Percentiles rank a stretch among this genome's conserved stretches.
phyloP scores from a whole-genome alignment of 2,888 invertebrate species.

The Philopedon plagiatum region DNA sequence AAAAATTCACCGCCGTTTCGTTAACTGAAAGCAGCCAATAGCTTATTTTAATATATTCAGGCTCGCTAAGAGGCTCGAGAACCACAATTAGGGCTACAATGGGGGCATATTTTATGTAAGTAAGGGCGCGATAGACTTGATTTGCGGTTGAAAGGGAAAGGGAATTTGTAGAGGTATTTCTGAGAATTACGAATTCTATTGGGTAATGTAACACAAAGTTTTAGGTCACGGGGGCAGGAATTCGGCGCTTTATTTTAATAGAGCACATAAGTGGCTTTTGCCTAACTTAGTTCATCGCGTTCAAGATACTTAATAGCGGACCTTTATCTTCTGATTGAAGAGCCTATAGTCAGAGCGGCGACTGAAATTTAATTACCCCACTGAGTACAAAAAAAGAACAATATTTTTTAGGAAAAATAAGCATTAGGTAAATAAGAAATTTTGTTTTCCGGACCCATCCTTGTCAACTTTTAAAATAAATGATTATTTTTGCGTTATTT shows the following conservation, averaged over 20 bases:
- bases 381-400: no score
- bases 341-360: no score
- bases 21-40: background rate
- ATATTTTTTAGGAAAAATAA: no score
- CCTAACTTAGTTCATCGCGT: background rate
- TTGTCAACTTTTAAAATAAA: no score
- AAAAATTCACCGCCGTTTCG: background rate
- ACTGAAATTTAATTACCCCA: no score
- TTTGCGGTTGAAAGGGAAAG: slow-evolving; percentile 4
- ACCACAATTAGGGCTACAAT: slow-evolving; percentile 6
- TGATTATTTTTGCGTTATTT: no score
- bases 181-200: slow-evolving; percentile 1
- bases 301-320: no score
- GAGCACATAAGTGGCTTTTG: background rate
- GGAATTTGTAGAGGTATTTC: background rate
- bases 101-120: slow-evolving; percentile 2
- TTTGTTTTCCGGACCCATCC: no score
- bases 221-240: background rate
- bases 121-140: slow-evolving; percentile 5
- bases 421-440: no score
- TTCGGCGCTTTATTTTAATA: background rate
- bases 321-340: no score
- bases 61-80: background rate
- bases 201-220: background rate
- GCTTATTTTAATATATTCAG: background rate